Percentiles rank a stretch among this genome's conserved stretches.
Conservation (phyloP, 2,888 invertebrate species). For the Synergus laeviventris region DNA sequence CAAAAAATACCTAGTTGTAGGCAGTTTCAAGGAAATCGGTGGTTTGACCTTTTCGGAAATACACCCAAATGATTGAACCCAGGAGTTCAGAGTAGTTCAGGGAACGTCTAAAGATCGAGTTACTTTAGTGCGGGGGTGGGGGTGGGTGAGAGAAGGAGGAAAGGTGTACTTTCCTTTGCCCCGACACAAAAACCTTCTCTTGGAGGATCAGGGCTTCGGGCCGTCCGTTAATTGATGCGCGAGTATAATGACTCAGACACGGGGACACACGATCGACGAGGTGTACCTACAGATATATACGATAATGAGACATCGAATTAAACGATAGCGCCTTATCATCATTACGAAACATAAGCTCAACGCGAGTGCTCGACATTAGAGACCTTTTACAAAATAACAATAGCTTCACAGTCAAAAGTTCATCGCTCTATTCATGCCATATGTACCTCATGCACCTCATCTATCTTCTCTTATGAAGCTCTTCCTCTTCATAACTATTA, state of each 20-base stretch:
- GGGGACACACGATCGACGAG: constrained; percentile 10
- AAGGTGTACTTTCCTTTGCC: constrained; percentile 20
- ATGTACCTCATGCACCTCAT: background rate
- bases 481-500: background rate
- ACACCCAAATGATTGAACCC: constrained; percentile 13
- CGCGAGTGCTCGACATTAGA: constrained; percentile 29
- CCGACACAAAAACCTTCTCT: constrained; percentile 36
- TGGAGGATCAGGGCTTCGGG: constrained; percentile 22
- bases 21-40: too few species aligned
- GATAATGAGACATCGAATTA: constrained; percentile 6
- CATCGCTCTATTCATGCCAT: background rate
- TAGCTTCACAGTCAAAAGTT: constrained; percentile 38
- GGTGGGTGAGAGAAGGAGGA: background rate
- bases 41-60: too few species aligned
- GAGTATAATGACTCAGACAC: constrained; percentile 1
- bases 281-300: constrained; percentile 12
- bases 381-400: constrained; percentile 33
- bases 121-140: background rate
- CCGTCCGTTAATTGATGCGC: background rate
- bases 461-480: background rate
- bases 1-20: too few species aligned
- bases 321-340: constrained; percentile 34
- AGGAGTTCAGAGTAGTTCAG: constrained; percentile 9
- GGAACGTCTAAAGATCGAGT: background rate
- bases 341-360: constrained; percentile 24